Percentiles rank a stretch among this genome's conserved stretches.
Conservation (phyloP, 2,888 invertebrate species). For the Scelioninae gen. 1 region DNA sequence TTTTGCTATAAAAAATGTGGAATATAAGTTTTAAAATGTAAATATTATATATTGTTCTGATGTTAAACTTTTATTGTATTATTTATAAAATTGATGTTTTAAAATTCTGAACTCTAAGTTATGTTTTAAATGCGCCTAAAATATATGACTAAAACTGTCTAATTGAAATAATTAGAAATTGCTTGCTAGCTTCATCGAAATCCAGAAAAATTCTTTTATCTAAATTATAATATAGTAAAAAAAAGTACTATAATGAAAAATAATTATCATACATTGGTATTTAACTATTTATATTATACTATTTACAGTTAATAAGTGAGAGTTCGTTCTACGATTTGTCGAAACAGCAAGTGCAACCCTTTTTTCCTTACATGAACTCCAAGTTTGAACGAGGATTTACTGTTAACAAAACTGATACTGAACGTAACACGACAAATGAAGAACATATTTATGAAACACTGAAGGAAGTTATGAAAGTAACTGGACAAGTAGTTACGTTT, state of each 20-base stretch:
- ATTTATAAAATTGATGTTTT: no score
- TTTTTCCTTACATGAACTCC: conserved; percentile 75
- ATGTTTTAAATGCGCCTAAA: neutral
- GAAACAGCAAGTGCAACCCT: conserved; percentile 78
- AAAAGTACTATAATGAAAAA: no score
- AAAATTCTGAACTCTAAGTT: no score
- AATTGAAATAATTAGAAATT: no score
- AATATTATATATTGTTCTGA: no score
- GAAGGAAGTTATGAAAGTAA: conserved; percentile 74
- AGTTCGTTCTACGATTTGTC: conserved; percentile 79
- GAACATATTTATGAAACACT: conserved; percentile 78
- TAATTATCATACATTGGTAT: no score
- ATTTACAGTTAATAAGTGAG: conserved; percentile 30
- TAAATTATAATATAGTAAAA: no score
- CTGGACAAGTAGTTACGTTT: conserved; percentile 73
- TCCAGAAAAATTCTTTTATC: no score
- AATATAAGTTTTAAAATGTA: no score
- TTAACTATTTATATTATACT: neutral
- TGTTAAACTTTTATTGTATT: no score
- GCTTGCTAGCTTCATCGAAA: no score
- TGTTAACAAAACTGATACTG: conserved; percentile 40
- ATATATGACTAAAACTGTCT: neutral
- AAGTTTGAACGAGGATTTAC: conserved; percentile 74
- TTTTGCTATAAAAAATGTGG: no score
- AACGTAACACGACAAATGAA: conserved; percentile 49